Evolutionary conservation across 2,797 vertebrate genomes (phyloP), one percentile per base, ranked within the genome.

Genomic region (Girardinus metallicus): DNA sequence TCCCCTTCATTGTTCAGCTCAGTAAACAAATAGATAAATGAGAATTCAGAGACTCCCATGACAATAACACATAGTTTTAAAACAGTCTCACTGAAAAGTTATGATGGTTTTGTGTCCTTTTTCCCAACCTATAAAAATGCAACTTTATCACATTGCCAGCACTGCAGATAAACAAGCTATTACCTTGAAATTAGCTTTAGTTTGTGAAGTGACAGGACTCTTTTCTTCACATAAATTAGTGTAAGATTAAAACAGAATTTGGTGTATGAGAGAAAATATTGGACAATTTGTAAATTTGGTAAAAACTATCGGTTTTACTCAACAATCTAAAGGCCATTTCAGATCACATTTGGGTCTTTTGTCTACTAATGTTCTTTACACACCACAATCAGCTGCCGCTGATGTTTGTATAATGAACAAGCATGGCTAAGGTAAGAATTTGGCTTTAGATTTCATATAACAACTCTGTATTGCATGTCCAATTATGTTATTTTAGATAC

Each of bases 21-120:
- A 21, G 81, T 29, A 49, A 85, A 62, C 72, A 85, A 83, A 88
- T 83, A 85, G 83, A 89, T 80, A 83, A 49, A 84, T 53, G 79
- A 86, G 76, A 79, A 43, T 5, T 2, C 18, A 39, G 72, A 77
- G 71, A 81, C 57, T 86, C 83, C 73, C 79, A 73, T 11, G 70
- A 73, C 49, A 77, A 79, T 34, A 76, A 78, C 46, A 80, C 47
- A 75, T 11, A 47, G 43, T 73, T 76, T 80, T 41, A 70, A 80
- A 78, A 29, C 26, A 34, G 36, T 46, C 60, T 75, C 12, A 36
- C 53, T 29, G 1, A 82, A 18, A 83, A 62, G 53, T 41, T 73
- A 26, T 13, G 41, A 51, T 55, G 31, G 31, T 43, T 81, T 83
- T 46, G 70, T 9, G 73, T 23, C 46, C 39, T 73, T 39, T 11